Evolutionary conservation across 2,797 vertebrate genomes (phyloP).

Genomic region (Threskiornis aethiopicus): DNA sequence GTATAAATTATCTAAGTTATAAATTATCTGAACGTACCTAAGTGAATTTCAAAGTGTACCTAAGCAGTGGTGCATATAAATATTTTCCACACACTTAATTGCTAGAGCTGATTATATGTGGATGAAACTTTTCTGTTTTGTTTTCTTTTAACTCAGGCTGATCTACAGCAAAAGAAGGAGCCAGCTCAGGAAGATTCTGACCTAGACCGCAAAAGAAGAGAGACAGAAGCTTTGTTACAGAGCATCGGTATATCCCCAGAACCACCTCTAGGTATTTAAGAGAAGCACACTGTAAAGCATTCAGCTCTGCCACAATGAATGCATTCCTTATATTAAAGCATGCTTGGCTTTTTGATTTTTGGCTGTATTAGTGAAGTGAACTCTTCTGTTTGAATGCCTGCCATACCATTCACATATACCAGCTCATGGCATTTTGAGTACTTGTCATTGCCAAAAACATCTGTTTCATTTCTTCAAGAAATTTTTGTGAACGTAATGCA

Average conservation of each 20-base stretch:
- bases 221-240: constrained; percentile 86
- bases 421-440: constrained; percentile 46
- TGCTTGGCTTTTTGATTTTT: constrained; percentile 57
- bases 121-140: neutral
- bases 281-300: constrained; percentile 17
- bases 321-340: constrained; percentile 38
- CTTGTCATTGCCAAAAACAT: constrained; percentile 26
- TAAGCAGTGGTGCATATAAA: neutral
- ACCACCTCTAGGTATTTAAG: constrained; percentile 84
- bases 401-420: constrained; percentile 20
- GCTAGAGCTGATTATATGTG: neutral
- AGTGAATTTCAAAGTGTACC: neutral
- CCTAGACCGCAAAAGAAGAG: constrained; percentile 85
- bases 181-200: constrained; percentile 83
- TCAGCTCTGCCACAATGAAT: constrained; percentile 2
- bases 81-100: neutral
- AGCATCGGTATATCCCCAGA: constrained; percentile 89
- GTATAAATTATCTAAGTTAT: neutral
- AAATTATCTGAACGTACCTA: neutral
- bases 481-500: neutral
- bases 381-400: constrained; percentile 57
- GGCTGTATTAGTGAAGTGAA: constrained; percentile 49
- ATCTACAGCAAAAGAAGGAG: constrained; percentile 85
- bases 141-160: constrained; percentile 21
- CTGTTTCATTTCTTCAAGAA: constrained; percentile 16